phyloP scores from a whole-genome alignment of 1,140 invertebrate genomes.

The Bombus ignitus region DNA sequence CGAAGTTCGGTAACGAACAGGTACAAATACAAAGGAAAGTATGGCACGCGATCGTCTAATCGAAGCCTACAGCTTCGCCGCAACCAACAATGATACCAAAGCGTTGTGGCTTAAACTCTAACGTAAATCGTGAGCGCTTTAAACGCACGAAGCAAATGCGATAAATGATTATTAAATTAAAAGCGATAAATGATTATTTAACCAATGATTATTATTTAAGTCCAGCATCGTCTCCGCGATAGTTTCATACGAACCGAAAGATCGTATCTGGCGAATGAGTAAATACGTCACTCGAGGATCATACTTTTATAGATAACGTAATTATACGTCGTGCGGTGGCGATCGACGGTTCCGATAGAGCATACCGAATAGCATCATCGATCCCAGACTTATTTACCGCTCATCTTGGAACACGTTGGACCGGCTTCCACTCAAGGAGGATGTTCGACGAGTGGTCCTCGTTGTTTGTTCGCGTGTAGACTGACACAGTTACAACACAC shows the following conservation, averaged over 20 bases:
- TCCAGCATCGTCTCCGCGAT: not conserved
- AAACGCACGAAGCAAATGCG: not conserved
- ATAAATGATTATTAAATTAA: not conserved
- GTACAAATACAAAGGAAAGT: not conserved
- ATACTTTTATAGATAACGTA: slow-evolving; percentile 6
- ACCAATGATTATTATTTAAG: not conserved
- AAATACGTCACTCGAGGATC: not conserved
- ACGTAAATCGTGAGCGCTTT: not conserved
- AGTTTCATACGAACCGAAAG: not conserved
- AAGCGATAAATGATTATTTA: not conserved
- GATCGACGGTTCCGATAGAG: not conserved
- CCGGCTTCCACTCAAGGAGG: slow-evolving; percentile 42
- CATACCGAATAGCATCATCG: not conserved
- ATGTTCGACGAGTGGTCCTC: slow-evolving; percentile 61
- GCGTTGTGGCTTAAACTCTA: not conserved
- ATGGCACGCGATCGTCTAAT: not conserved
- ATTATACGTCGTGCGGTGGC: not conserved
- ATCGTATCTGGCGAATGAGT: not conserved
- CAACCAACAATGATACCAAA: not conserved
- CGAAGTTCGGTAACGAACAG: not conserved
- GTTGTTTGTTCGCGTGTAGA: slow-evolving; percentile 53
- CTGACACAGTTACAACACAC: slow-evolving; percentile 38
- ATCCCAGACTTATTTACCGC: slow-evolving; percentile 7
- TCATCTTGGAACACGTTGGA: not conserved
- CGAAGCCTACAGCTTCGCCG: not conserved